Evolutionary conservation across 2,113 vertebrate species (phyloP), one percentile per base, ranked within the genome.

Genomic region (Lampris incognitus): DNA sequence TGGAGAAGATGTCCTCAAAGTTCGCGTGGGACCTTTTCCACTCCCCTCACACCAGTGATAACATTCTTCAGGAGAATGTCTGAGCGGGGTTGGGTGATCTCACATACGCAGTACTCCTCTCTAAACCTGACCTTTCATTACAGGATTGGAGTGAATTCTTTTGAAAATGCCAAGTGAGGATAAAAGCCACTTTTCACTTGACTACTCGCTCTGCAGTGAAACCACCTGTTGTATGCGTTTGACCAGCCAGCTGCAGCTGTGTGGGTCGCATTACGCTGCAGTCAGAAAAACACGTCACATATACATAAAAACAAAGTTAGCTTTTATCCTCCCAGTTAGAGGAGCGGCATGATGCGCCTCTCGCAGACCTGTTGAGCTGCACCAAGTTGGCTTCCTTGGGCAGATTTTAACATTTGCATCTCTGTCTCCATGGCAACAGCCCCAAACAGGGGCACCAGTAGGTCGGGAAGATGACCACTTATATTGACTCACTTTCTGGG

Each of bases 51-150:
- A 44, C 1, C 52, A 1, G 41, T 9, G 68, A 67, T 54, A 9
- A 71, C 72, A 59, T 24, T 39, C 42, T 61, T n/a, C 6, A 66
- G 51, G 6, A 40, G 63, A 41, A 72, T 84, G 67, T 79, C 56
- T 78, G 70, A 80, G 85, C 6, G 64, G 74, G 76, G 84, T 57
- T 44, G 82, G 81, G 80, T 51, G 69, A 0, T 39, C 0, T 8
- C 74, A 89, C 87, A 87, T 84, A 84, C 87, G 84, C 81, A 59
- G 65, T 74, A 0, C n/a, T 73, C 24, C 24, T 24, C 24, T 24
- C 24, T 24, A 24, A 8, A 3, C 2, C 52, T 11, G 9, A 5
- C 13, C 13, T 13, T 13, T 55, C 5, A 13, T 13, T n/a, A 11
- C 52, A 55, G 5, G 9, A 13, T 55, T 13, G 11, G 9, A 5